phyloP scores from a whole-genome alignment of 2,797 vertebrate species.

The Brachyrhaphis roseni region DNA sequence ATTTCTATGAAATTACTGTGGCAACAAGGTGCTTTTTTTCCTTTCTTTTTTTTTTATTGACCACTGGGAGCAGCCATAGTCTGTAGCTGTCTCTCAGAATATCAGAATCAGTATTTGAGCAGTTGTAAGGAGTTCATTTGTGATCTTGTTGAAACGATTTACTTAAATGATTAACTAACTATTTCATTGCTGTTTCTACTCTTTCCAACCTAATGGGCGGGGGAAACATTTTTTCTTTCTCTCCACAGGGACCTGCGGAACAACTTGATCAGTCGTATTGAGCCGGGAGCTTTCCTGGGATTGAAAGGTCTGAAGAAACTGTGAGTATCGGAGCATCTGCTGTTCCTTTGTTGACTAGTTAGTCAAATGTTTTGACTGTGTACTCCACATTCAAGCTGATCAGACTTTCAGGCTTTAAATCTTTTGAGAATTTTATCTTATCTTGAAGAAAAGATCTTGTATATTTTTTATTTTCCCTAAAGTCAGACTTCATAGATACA shows the following conservation, averaged over 20 bases:
- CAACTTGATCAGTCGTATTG: conserved; percentile 92
- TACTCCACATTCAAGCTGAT: conserved; percentile 4
- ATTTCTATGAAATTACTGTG: not conserved
- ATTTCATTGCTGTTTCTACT: conserved; percentile 14
- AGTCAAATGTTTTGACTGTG: conserved; percentile 9
- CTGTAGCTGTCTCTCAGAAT: not conserved
- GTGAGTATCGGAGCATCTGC: conserved; percentile 83
- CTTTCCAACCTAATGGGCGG: not conserved
- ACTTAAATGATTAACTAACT: not conserved
- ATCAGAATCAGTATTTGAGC: not conserved
- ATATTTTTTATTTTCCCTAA: not conserved
- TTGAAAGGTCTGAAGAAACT: conserved; percentile 91
- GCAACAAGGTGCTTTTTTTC: not conserved
- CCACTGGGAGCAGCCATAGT: not conserved
- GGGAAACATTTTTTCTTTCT: not conserved
- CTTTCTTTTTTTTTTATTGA: not conserved
- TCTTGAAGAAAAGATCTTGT: not conserved
- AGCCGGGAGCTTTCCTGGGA: conserved; percentile 93
- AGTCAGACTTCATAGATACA: not conserved
- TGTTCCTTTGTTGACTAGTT: conserved; percentile 18
- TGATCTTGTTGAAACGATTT: not conserved
- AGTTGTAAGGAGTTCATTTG: not conserved
- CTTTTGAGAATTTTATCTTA: not conserved
- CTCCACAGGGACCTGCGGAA: conserved; percentile 91
- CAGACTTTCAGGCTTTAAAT: not conserved